Percentiles rank a stretch among this genome's conserved stretches.
phyloP scores from a whole-genome alignment of 2,888 invertebrate genomes.

The Melikaiella ostensackeni region DNA sequence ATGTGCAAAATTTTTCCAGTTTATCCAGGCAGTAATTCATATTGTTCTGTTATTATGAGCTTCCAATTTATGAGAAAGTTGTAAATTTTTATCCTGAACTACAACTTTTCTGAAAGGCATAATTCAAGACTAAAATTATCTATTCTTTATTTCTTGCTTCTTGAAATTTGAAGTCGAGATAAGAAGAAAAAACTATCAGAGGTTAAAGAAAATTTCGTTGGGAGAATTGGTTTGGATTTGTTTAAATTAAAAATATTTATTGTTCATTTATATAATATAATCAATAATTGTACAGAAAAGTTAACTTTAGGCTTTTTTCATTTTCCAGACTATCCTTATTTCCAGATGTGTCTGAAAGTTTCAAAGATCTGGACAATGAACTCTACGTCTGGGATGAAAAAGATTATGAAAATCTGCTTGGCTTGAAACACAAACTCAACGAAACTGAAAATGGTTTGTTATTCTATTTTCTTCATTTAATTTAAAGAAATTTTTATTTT shows the following conservation, averaged over 20 bases:
- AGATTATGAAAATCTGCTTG: conserved; percentile 47
- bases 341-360: conserved; percentile 62
- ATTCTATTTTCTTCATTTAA: neutral
- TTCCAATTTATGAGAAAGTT: neutral
- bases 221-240: too few relatives aligned
- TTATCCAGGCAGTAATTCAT: neutral
- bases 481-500: neutral
- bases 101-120: neutral
- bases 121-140: neutral
- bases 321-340: conserved; percentile 60
- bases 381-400: conserved; percentile 54
- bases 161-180: conserved; percentile 1
- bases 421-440: conserved; percentile 31
- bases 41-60: neutral
- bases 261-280: neutral
- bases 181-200: neutral
- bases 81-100: neutral
- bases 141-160: neutral
- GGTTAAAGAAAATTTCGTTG: too few relatives aligned
- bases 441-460: conserved; percentile 23
- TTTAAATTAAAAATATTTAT: neutral
- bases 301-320: conserved; percentile 57
- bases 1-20: neutral
- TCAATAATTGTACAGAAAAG: conserved; percentile 32
- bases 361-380: conserved; percentile 57